These are phyloP conservation scores for Synanthedon andrenaeformis DNA, from an alignment of 2,888 invertebrate genomes.

Conservation along the genomic window DNA sequence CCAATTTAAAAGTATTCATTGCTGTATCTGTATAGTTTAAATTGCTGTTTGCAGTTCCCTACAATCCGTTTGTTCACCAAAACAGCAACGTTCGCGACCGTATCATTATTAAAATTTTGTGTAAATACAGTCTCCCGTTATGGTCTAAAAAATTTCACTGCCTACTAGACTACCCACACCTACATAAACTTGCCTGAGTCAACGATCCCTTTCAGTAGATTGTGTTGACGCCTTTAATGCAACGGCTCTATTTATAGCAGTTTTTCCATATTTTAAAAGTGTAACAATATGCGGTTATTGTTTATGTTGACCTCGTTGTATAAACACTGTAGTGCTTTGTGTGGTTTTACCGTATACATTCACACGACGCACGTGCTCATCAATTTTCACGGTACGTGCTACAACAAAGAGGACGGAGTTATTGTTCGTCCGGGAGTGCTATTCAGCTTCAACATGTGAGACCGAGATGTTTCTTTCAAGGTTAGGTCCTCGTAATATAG, in stretches of 20 bases:
- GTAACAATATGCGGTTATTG: neutral
- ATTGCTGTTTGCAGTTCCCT: conserved; percentile 13
- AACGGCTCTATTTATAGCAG: conserved; percentile 2
- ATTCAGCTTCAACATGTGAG: conserved; percentile 27
- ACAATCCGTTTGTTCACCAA: conserved; percentile 9
- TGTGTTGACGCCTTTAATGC: conserved; percentile 17
- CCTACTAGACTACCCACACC: conserved; percentile 10
- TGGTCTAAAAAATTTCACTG: neutral
- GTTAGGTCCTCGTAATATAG: conserved; percentile 19
- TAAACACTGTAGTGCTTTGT: conserved; percentile 17
- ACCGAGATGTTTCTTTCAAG: conserved; percentile 35
- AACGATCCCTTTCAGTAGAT: conserved; percentile 26
- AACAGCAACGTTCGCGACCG: conserved; percentile 3
- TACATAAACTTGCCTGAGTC: conserved; percentile 29
- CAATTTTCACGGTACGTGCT: conserved; percentile 39
- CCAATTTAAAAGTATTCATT: neutral
- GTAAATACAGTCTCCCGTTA: neutral
- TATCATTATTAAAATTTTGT: conserved; percentile 19
- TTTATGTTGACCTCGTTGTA: conserved; percentile 21
- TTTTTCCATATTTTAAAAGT: neutral
- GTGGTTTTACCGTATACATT: conserved; percentile 10
- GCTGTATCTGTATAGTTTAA: conserved; percentile 3
- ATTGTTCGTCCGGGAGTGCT: conserved; percentile 37
- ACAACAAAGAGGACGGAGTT: conserved; percentile 34
- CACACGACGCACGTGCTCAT: conserved; percentile 31